Evolutionary conservation across 2,888 invertebrate genomes (phyloP).

Genomic region (Rotaria magnacalcarata): DNA sequence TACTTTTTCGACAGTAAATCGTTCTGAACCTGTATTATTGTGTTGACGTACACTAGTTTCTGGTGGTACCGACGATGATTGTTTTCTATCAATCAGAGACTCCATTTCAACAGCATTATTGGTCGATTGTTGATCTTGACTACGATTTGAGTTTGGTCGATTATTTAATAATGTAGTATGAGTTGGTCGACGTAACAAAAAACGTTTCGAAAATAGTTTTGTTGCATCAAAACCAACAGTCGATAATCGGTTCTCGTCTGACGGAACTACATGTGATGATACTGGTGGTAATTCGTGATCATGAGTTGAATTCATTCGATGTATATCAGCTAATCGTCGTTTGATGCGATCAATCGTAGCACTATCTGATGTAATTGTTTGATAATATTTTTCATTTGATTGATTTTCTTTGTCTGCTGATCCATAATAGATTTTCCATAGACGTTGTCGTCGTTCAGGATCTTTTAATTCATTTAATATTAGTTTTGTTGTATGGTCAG

Average conservation of each 20-base stretch:
- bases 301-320: neutral
- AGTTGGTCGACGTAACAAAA: neutral
- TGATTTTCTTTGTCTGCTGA: neutral
- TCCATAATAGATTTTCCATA: constrained; percentile 24
- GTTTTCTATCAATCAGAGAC: neutral
- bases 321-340: constrained; percentile 6
- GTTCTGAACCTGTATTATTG: neutral
- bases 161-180: neutral
- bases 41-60: neutral
- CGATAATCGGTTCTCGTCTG: neutral
- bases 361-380: neutral
- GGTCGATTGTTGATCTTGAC: neutral
- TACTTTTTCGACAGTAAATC: constrained; percentile 20
- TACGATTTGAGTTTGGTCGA: neutral
- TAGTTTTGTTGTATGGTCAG: constrained; percentile 5
- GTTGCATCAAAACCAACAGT: neutral
- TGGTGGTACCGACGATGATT: neutral
- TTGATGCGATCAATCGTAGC: constrained; percentile 10
- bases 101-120: neutral
- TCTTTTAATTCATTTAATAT: constrained; percentile 29
- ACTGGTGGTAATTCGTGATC: neutral
- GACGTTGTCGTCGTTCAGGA: neutral
- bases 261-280: neutral
- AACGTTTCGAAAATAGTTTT: neutral
- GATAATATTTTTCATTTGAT: neutral